phyloP scores from a whole-genome alignment of 2,113 vertebrate species.

The Psilopsiagon aymara region DNA sequence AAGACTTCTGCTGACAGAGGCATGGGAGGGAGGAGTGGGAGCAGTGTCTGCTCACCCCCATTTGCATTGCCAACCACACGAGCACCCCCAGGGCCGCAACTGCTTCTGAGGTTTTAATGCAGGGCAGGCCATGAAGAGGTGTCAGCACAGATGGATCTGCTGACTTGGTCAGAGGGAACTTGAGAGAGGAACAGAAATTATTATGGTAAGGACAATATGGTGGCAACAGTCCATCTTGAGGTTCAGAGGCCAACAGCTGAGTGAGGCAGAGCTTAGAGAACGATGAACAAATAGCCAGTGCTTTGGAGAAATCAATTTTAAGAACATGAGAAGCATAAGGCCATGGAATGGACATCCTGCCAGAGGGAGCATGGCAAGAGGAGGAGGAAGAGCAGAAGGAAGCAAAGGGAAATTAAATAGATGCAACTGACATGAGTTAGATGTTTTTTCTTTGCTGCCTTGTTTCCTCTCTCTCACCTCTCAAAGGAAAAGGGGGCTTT shows the following conservation, averaged over 20 bases:
- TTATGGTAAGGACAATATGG: neutral
- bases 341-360: neutral
- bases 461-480: neutral
- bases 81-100: no score
- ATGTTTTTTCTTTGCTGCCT: neutral
- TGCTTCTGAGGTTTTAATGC: neutral
- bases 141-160: neutral
- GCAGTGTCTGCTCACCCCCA: neutral
- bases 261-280: neutral
- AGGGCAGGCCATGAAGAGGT: neutral
- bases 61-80: rapidly evolving
- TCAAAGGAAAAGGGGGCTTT: neutral
- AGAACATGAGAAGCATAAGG: neutral
- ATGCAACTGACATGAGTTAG: neutral
- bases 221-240: neutral
- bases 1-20: neutral
- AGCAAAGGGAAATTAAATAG: neutral
- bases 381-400: neutral
- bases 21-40: rapidly evolving
- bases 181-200: neutral
- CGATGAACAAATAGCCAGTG: neutral
- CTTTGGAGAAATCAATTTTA: neutral
- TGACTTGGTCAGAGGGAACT: neutral
- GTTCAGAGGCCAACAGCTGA: neutral
- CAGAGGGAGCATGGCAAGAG: rapidly evolving